Percentiles rank a stretch among this genome's conserved stretches.
Evolutionary conservation across 2,888 invertebrate species (phyloP).

Genomic region (Limnephilus lunatus): DNA sequence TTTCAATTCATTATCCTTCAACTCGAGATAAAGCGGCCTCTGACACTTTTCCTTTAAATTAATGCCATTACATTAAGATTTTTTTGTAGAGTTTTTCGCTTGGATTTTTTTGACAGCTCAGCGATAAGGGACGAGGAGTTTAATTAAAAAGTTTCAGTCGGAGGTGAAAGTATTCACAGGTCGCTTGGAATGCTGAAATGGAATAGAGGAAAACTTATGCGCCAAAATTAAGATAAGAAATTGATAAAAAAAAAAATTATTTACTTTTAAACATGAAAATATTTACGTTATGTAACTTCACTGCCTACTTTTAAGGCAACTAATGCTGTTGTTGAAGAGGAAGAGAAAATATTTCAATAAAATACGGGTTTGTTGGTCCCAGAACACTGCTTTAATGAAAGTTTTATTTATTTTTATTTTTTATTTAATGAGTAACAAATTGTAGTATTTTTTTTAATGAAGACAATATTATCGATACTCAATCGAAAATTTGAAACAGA

Average conservation of each 20-base stretch:
- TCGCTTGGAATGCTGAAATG: constrained; percentile 15
- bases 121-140: constrained; percentile 51
- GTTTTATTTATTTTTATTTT: no score
- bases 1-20: constrained; percentile 25
- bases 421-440: no score
- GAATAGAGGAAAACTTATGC: constrained; percentile 6
- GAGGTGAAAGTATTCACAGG: constrained; percentile 59
- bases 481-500: no score
- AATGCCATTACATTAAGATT: constrained; percentile 45
- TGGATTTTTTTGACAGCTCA: constrained; percentile 46
- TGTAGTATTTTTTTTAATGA: no score
- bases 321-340: neutral
- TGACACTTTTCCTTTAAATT: constrained; percentile 34
- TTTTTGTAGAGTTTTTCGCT: constrained; percentile 23
- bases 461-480: no score
- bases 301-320: neutral
- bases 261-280: neutral
- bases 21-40: constrained; percentile 17
- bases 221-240: neutral
- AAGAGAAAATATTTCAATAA: neutral
- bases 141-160: constrained; percentile 66
- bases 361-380: neutral
- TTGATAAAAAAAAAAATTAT: neutral
- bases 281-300: neutral
- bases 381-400: no score